Evolutionary conservation across 1,140 invertebrate species (phyloP), one percentile per base, ranked within the genome.

Genomic region (Drosophila sp.): DNA sequence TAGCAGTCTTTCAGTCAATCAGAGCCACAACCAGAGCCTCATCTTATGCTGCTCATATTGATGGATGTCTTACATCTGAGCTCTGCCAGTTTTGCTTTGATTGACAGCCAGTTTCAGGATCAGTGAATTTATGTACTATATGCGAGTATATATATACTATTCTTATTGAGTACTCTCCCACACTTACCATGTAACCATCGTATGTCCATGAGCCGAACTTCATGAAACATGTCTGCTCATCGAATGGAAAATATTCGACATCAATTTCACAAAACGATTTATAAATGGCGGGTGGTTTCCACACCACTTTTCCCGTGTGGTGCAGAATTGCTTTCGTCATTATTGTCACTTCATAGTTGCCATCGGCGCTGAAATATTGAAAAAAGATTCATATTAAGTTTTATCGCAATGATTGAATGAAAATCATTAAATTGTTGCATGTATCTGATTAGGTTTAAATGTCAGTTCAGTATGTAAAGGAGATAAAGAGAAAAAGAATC

Each of bases 261-360:
- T 99, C 97, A 78, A 99, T 98, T 93, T 98, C 97, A 92, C 98
- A 99, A 92, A 98, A 98, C 67, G 97, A 98, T 94, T 99, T 99
- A 94, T 98, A 99, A 92, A 99, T 99, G 69, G 98, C 98, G 48
- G 98, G 98, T 32, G 98, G 98, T 90, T 99, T 98, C 98, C 98
- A 99, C 36, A 97, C 93, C 29, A 99, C 98, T 93, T 96, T 97
- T 14, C 98, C 98, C 72, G 97, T 97, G 91, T 97, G 96, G 90
- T 97, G 96, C 27, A 98, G 93, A 86, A 97, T 97, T 63, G 97
- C 97, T 93, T 98, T 97, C 66, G 97, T 99, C 97, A 99, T 99
- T 92, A 98, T 97, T 76, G 97, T 98, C 86, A 99, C 97, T 93
- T 99, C 98, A 93, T 99, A 99, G 93, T 98, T 99, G 70, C 98